These are phyloP conservation scores for Trachemys scripta DNA, from an alignment of 2,113 vertebrate species.

Conservation along the genomic window DNA sequence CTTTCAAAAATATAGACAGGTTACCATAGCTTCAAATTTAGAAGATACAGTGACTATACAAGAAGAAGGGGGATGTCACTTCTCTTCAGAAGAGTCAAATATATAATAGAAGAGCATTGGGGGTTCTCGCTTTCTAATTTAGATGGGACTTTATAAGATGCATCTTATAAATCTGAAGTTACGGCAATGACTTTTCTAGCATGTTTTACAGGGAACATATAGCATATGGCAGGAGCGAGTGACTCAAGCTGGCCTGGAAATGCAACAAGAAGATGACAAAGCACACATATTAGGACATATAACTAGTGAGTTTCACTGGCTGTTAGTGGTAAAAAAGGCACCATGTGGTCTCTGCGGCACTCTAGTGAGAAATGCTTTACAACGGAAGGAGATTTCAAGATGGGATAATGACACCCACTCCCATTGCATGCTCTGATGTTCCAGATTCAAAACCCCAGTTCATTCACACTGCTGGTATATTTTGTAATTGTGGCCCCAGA, in stretches of 20 bases:
- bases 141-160: neutral
- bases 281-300: constrained; percentile 11
- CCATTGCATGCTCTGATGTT: neutral
- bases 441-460: neutral
- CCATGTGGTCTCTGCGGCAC: neutral
- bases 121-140: neutral
- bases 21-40: constrained; percentile 61
- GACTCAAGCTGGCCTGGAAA: constrained; percentile 65
- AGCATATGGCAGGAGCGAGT: constrained; percentile 50
- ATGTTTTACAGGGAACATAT: constrained; percentile 35
- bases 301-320: constrained; percentile 45
- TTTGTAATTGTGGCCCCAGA: neutral
- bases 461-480: neutral
- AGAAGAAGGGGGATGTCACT: neutral
- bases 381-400: neutral
- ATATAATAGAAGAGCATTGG: neutral
- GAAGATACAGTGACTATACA: neutral
- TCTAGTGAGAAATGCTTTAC: neutral
- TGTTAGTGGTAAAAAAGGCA: neutral
- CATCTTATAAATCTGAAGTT: constrained; percentile 61
- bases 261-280: constrained; percentile 40
- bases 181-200: constrained; percentile 27
- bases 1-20: constrained; percentile 45
- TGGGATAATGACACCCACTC: neutral
- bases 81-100: neutral